phyloP scores from a whole-genome alignment of 30 jellyfish, hydroid and myxozoan species.

The Aurelia sp. region DNA sequence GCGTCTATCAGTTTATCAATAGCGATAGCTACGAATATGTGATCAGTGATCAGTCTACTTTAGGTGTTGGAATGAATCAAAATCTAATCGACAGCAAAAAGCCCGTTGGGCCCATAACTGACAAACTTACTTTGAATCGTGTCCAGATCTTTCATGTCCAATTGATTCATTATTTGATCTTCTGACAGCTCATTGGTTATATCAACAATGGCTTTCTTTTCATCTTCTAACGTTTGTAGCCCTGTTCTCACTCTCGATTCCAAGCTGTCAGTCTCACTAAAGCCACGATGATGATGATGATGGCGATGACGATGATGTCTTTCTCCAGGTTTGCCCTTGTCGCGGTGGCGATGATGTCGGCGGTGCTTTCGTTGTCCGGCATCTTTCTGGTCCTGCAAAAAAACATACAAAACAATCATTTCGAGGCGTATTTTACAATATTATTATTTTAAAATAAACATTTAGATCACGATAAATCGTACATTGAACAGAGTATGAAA shows the following conservation, averaged over 20 bases:
- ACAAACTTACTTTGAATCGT: conserved; percentile 81
- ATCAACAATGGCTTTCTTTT: conserved; percentile 84
- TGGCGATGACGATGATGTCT: conserved; percentile 57
- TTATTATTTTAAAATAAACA: too few relatives aligned
- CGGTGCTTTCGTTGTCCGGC: conserved; percentile 59
- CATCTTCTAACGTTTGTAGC: conserved; percentile 95
- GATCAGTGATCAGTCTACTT: too few relatives aligned
- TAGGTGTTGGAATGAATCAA: too few relatives aligned
- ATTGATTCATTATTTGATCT: conserved; percentile 10
- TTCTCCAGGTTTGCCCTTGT: conserved; percentile 25
- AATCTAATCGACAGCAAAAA: too few relatives aligned
- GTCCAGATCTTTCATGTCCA: conserved; percentile 76
- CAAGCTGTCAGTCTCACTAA: conserved; percentile 75
- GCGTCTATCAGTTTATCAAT: too few relatives aligned
- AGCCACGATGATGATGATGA: conserved; percentile 86
- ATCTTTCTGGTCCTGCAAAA: conserved; percentile 18
- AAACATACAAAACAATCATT: too few relatives aligned
- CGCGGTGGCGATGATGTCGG: conserved; percentile 62
- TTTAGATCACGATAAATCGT: too few relatives aligned
- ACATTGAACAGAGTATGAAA: too few relatives aligned
- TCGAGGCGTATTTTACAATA: too few relatives aligned
- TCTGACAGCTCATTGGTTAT: conserved; percentile 67
- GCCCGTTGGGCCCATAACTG: neutral
- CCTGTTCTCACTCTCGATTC: conserved; percentile 97
- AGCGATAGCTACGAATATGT: too few relatives aligned